Percentiles rank a stretch among this genome's conserved stretches.
Conservation (phyloP, 2,113 vertebrate genomes). For the Monopterus albus region DNA sequence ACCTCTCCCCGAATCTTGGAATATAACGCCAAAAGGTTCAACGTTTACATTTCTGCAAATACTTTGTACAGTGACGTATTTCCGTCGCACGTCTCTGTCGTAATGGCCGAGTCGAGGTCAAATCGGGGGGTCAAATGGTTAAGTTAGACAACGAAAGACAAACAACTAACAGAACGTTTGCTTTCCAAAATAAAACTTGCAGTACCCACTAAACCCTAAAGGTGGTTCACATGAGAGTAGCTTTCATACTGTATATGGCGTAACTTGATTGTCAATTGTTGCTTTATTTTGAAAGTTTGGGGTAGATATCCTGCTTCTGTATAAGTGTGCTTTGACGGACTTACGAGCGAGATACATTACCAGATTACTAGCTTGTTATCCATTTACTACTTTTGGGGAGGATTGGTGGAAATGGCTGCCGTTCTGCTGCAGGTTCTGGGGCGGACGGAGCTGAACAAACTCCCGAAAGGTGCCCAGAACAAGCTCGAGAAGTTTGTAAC, state of each 20-base stretch:
- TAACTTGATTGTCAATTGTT: background rate
- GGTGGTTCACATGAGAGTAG: no score
- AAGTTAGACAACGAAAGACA: no score
- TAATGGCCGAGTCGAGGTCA: background rate
- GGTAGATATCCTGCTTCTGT: background rate
- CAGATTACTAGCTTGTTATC: background rate
- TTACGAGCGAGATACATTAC: background rate
- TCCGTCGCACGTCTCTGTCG: conserved; percentile 66
- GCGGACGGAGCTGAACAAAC: conserved; percentile 88
- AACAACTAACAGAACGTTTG: no score
- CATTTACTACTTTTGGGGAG: background rate
- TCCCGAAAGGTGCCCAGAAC: conserved; percentile 88
- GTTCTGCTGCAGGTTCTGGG: conserved; percentile 91
- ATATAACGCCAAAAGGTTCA: no score
- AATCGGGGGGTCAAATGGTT: no score
- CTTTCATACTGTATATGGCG: no score
- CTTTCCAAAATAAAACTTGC: conserved; percentile 20
- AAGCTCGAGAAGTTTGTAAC: conserved; percentile 92
- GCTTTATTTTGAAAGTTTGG: conserved; percentile 54
- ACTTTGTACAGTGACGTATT: background rate
- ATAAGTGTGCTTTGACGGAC: background rate
- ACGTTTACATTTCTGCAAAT: no score
- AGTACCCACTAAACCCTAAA: no score
- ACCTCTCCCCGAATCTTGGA: no score
- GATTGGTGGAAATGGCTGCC: conserved; percentile 85